These are phyloP conservation scores for Conops quadrifasciatus DNA, from an alignment of 2,888 invertebrate species.

Conservation along the genomic window DNA sequence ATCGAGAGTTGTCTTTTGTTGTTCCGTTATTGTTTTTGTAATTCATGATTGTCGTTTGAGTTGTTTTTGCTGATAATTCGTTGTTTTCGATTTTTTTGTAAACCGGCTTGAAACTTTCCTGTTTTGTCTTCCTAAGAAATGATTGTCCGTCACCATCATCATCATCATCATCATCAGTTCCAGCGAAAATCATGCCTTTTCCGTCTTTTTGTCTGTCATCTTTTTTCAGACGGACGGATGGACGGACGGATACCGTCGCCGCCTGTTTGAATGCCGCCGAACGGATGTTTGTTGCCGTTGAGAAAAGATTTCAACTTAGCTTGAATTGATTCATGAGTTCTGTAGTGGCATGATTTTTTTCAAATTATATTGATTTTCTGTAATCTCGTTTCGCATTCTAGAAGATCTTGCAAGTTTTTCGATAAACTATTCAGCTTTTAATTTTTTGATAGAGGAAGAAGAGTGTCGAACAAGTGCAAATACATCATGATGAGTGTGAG, in stretches of 20 bases:
- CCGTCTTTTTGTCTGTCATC: no score
- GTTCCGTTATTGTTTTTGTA: not conserved
- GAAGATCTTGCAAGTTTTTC: no score
- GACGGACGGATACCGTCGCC: not conserved
- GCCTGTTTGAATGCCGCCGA: no score
- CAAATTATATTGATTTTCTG: no score
- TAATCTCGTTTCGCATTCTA: no score
- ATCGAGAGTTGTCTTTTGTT: not conserved
- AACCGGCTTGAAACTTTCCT: not conserved
- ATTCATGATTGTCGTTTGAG: slow-evolving; percentile 1
- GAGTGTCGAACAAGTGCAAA: no score
- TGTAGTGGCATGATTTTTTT: no score
- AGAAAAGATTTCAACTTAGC: not conserved
- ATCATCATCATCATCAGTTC: slow-evolving; percentile 9
- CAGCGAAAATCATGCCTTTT: not conserved
- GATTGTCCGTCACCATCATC: no score
- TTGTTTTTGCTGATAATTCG: slow-evolving; percentile 1
- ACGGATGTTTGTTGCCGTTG: not conserved
- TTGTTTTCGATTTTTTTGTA: not conserved
- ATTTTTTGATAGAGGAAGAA: no score
- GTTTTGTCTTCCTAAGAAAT: slow-evolving; percentile 8
- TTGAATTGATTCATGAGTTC: no score
- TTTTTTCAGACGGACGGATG: not conserved
- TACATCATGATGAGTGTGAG: no score
- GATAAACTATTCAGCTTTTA: not conserved